Conservation (phyloP, 1,140 invertebrate species). For the Hyphantria cunea region DNA sequence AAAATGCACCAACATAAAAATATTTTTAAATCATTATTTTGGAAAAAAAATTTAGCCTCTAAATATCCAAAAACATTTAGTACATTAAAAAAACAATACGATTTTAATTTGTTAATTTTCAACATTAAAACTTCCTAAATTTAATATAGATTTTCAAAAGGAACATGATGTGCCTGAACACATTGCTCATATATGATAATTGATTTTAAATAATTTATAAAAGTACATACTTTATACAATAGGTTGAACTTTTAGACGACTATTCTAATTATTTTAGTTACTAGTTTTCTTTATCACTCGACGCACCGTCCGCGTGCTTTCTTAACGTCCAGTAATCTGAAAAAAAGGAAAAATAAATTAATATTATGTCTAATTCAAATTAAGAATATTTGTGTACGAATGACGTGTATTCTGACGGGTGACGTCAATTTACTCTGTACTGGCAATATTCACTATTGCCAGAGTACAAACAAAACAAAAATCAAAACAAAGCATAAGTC, state of each 20-base stretch:
- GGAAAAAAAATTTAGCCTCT: constrained; percentile 40
- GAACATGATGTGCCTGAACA: constrained; percentile 17
- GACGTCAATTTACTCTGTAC: no score
- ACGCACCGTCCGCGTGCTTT: constrained; percentile 64
- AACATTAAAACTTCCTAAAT: not conserved
- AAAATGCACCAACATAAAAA: not conserved
- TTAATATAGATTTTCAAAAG: constrained; percentile 6
- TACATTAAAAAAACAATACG: constrained; percentile 5
- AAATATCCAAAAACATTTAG: constrained; percentile 18
- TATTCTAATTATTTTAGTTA: not conserved
- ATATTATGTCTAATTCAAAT: not conserved
- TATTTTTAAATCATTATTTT: constrained; percentile 18
- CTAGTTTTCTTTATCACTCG: constrained; percentile 76
- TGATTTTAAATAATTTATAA: constrained; percentile 27
- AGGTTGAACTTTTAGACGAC: constrained; percentile 1
- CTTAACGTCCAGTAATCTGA: constrained; percentile 77
- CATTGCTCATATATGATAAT: constrained; percentile 14
- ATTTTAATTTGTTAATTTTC: constrained; percentile 1
- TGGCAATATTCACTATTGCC: no score
- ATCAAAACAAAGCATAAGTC: no score
- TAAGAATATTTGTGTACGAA: no score
- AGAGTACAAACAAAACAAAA: no score
- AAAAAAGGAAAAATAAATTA: constrained; percentile 40
- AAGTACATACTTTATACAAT: constrained; percentile 15
- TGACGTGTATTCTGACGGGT: no score